Evolutionary conservation across 2,888 invertebrate genomes (phyloP), one percentile per base, ranked within the genome.

Genomic region (Pandemis corylana): DNA sequence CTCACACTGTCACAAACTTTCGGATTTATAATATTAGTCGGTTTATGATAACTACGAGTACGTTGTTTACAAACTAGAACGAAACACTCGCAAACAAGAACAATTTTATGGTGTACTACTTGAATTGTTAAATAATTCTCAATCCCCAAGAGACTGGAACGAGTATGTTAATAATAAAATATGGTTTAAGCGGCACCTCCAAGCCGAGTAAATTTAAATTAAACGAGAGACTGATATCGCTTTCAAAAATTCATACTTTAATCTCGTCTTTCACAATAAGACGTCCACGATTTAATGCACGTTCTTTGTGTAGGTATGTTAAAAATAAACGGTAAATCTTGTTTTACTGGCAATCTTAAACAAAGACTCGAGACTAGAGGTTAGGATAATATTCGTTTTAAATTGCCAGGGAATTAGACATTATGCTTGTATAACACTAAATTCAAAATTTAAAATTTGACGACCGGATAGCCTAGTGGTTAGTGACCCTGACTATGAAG

Each of bases 241-340:
- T 62, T 49, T 71, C 62, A 71, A 75, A 75, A 75, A 75, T 71
- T 71, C 75, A 75, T 75, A 63, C 46, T 71, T 71, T 75, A 75
- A 75, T 75, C 75, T 75, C 71, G 63, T 75, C 75, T 70, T 71
- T 71, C 67, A 71, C 65, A 66, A 70, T 74, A 70, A 65, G 59
- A 61, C 66, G 28, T 69, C 65, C 36, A 66, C 51, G 28, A 66
- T 74, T 66, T 66, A 36, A 12, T 46, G 53, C 61, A 65, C 49
- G 15, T 65, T 65, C 20, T 44, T 44, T 64, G 44, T 20, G n/a
- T 20, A 20, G 20, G 20, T 20, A 20, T 64, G 41, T 44, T 64
- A 0, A 64, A 41, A 64, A 44, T 64, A 64, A 12, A 62, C 41
- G 13, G 20, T 7, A 28, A 59, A 7, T n/a, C 12, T 28, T 7